These are phyloP conservation scores for Uropsilus gracilis DNA, from an alignment of 2,113 vertebrate genomes.

Conservation along the genomic window DNA sequence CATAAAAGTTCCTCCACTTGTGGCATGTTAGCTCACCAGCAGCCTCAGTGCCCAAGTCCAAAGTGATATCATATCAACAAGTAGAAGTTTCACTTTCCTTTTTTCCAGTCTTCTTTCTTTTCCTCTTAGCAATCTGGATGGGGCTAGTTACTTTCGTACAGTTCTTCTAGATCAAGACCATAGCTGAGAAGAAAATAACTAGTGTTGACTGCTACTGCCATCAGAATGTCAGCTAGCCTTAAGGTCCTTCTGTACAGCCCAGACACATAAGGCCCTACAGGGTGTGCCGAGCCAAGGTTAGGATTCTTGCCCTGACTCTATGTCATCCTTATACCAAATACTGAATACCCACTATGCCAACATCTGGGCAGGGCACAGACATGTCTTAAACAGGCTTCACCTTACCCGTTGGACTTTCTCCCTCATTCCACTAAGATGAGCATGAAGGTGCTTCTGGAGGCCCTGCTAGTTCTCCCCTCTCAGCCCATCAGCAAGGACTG, in stretches of 20 bases:
- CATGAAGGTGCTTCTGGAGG: too few species aligned
- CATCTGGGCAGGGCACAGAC: background rate
- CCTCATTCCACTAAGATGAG: background rate
- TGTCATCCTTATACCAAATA: background rate
- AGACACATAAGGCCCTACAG: too few species aligned
- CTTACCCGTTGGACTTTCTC: background rate
- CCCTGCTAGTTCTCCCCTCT: background rate
- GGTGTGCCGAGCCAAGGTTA: background rate
- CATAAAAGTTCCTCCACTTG: background rate
- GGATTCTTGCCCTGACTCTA: background rate
- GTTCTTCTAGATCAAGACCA: background rate
- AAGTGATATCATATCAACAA: background rate
- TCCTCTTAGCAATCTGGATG: background rate
- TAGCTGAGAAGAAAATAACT: background rate
- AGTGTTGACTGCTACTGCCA: accelerated
- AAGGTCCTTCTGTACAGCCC: background rate
- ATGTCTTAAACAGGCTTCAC: accelerated
- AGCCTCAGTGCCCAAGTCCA: constrained; percentile 18
- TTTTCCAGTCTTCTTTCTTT: background rate
- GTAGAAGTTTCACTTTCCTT: background rate
- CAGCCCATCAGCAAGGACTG: background rate
- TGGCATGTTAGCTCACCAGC: background rate
- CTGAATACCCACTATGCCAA: background rate
- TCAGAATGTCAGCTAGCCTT: background rate
- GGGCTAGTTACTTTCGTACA: background rate